phyloP scores from a whole-genome alignment of 2,888 invertebrate species.

The Pherbina coryleti region DNA sequence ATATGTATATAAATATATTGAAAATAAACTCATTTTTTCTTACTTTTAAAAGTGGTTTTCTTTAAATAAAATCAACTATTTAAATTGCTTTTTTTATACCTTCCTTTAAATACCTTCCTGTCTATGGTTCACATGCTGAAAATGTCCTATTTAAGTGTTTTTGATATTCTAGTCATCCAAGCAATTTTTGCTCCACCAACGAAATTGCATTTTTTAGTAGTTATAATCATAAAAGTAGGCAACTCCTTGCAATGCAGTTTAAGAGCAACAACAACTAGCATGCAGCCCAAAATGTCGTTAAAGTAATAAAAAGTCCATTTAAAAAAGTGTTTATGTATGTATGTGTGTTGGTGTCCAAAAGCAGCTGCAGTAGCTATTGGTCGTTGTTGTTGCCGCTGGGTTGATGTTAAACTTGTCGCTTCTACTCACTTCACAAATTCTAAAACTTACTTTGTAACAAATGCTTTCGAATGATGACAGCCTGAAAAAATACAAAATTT shows the following conservation, averaged over 20 bases:
- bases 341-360: background rate
- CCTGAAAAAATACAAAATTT: no score
- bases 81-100: no score
- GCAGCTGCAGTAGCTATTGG: background rate
- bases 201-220: constrained; percentile 4
- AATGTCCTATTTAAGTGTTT: no score
- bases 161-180: background rate
- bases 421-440: constrained; percentile 2
- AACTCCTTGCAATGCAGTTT: background rate
- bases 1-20: no score
- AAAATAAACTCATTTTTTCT: no score
- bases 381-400: background rate
- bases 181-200: background rate
- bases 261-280: background rate
- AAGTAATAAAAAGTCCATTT: constrained; percentile 9
- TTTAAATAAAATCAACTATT: no score
- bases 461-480: background rate
- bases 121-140: no score
- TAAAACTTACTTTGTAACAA: background rate
- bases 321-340: background rate
- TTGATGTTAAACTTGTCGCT: background rate
- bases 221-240: background rate
- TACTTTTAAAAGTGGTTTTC: no score
- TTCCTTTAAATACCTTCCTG: no score
- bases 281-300: background rate